Evolutionary conservation across 2,113 vertebrate genomes (phyloP).

Genomic region (Ornithorhynchus anatinus): DNA sequence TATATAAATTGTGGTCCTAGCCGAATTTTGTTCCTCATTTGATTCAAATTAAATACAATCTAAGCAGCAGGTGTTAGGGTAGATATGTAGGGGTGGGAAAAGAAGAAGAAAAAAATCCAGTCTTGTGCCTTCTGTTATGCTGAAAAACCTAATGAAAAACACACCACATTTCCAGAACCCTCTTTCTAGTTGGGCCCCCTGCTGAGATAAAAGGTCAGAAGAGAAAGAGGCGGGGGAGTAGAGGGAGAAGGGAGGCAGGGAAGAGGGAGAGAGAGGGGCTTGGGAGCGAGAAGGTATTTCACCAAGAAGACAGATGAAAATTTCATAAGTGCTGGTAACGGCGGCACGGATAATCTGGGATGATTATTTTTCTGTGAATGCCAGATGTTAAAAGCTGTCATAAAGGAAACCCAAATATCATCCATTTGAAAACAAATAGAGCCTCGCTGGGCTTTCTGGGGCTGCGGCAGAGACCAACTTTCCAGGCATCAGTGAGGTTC

Average conservation of each 20-base stretch:
- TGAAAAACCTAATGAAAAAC: conserved; percentile 60
- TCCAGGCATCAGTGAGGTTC: conserved; percentile 2
- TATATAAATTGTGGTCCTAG: too few species aligned
- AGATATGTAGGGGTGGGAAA: neutral
- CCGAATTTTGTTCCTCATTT: conserved; percentile 6
- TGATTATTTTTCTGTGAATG: conserved; percentile 62
- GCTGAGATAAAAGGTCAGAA: conserved; percentile 63
- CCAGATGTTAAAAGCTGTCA: conserved; percentile 51
- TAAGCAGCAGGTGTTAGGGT: conserved; percentile 28
- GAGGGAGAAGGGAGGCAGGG: conserved; percentile 9
- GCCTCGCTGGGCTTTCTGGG: conserved; percentile 35
- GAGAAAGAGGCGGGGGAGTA: conserved; percentile 36
- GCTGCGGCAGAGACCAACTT: conserved; percentile 35
- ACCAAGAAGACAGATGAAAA: conserved; percentile 41
- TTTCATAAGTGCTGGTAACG: conserved; percentile 47
- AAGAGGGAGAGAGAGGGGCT: neutral
- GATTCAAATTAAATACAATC: conserved; percentile 39
- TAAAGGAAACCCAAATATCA: conserved; percentile 45
- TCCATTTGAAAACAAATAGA: conserved; percentile 54
- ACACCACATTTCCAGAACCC: conserved; percentile 61
- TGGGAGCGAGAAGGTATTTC: conserved; percentile 40
- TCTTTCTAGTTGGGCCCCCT: conserved; percentile 66
- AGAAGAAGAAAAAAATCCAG: neutral
- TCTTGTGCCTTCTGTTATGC: neutral
- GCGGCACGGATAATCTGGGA: conserved; percentile 48